These are phyloP conservation scores for Callopanchax toddi DNA, from an alignment of 2,113 vertebrate genomes.

Conservation along the genomic window DNA sequence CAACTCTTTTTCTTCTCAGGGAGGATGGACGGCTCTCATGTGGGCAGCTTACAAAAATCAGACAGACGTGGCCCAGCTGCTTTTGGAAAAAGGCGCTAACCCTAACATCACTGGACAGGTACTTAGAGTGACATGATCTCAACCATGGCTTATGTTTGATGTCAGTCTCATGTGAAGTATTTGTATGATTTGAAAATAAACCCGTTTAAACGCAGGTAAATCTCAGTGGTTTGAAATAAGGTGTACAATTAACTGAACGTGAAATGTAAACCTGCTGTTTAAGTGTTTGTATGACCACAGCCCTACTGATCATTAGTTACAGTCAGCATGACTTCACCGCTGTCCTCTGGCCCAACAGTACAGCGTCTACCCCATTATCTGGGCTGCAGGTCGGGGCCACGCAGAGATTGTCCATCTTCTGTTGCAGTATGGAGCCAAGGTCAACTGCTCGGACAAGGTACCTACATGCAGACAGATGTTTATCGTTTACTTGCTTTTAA, in stretches of 20 bases:
- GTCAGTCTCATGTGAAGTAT: background rate
- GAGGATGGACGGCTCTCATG: conserved; percentile 97
- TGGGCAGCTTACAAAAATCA: conserved; percentile 96
- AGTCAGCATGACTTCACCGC: conserved; percentile 39
- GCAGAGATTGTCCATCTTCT: conserved; percentile 90
- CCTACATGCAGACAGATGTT: conserved; percentile 37
- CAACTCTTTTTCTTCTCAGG: conserved; percentile 72
- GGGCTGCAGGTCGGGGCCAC: conserved; percentile 96
- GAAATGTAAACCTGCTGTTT: conserved; percentile 8
- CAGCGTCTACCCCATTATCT: conserved; percentile 97
- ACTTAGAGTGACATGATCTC: conserved; percentile 15
- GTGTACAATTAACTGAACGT: background rate
- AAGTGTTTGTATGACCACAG: conserved; percentile 8
- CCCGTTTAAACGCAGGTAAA: background rate
- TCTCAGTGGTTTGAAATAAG: background rate
- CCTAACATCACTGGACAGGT: conserved; percentile 97
- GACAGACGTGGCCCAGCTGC: conserved; percentile 86
- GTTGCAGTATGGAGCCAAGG: conserved; percentile 91
- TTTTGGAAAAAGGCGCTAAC: conserved; percentile 92
- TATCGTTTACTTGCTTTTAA: conserved; percentile 38
- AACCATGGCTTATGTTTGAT: background rate
- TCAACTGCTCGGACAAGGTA: conserved; percentile 99
- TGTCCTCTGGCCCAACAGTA: conserved; percentile 84
- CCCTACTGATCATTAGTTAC: conserved; percentile 45
- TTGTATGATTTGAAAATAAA: conserved; percentile 1